Evolutionary conservation across 2,888 invertebrate species (phyloP), one percentile per base, ranked within the genome.

Genomic region (Eupithecia pulchellata): DNA sequence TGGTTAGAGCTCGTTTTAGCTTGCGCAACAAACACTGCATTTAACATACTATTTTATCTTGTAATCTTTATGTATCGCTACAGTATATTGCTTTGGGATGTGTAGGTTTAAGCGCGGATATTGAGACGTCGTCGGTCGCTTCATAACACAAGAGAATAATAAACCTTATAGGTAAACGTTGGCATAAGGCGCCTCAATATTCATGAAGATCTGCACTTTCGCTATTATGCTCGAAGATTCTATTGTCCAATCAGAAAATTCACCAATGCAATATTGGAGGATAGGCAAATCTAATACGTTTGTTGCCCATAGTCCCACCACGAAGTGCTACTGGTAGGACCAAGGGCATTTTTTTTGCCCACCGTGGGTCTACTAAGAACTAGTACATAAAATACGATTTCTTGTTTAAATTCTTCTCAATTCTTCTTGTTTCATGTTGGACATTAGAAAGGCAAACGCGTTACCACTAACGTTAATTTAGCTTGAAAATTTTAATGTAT

Each of bases 1-100:
- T n/a, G 29, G n/a, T 60, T n/a, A 30, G 32, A 32, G 58, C 58
- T 60, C 58, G 58, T 32, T 30, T 47, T 47, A 47, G 52, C 29
- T 32, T 55, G 79, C 81, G 80, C 82, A 74, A 77, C 76, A 75
- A 73, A 69, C 55, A 32, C 66, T 75, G 81, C 81, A 82, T 82
- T 82, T 76, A 70, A 63, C 74, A 73, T 9, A 63, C 68, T 74
- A 74, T 77, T 77, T 77, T 76, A 68, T 74, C 76, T 72, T 67
- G 58, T 77, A 73, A 74, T 68, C 39, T 57, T 42, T 71, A 57
- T 4, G 64, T 52, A 52, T 52, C 13, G 25, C 4, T 52, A 25
- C 25, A 42, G 11, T 47, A 20, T 47, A 20, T 11, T 52, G 52
- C 52, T 52, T 52, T n/a, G 13, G 52, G 25, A 20, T 52, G 52